Evolutionary conservation across 1,140 invertebrate genomes (phyloP), one percentile per base, ranked within the genome.

Genomic region (Heliconius hermathena): DNA sequence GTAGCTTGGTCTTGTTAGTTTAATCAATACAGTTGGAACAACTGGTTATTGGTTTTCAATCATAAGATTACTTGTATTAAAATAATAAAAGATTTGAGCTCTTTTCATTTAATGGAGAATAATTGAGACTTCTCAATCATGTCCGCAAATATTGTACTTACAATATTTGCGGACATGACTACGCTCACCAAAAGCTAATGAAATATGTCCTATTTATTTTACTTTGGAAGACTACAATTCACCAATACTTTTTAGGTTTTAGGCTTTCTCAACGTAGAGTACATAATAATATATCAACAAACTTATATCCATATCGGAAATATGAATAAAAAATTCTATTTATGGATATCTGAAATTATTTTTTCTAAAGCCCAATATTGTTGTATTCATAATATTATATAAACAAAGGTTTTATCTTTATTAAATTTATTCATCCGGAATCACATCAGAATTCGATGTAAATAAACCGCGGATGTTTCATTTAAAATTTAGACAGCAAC

Each of bases 141-240:
- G n/a, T n/a, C n/a, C n/a, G n/a, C n/a, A n/a, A n/a, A n/a, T n/a
- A n/a, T n/a, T n/a, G n/a, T n/a, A n/a, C n/a, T 13, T 66, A 66
- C 60, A 29, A 9, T 4, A 26, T 16, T n/a, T 66, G 11, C 60
- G 60, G 60, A 66, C 60, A 9, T 72, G 20, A 41, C 76, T 77
- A 77, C 46, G 76, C 76, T 77, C 49, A 41, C 29, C 46, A 77
- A 54, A 72, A 77, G 46, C 76, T 54, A 46, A 54, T 29, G 22
- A 66, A n/a, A 72, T 70, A 41, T 33, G 38, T 26, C 70, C 52
- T 16, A 46, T 46, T 46, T 78, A 74, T 66, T 75, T 71, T 71
- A 72, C 33, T 73, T 81, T 81, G 80, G 80, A 81, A 81, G 80
- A 81, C 80, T 76, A 79, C 36, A 78, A 76, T 76, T 73, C 54